phyloP scores from a whole-genome alignment of 1,140 invertebrate genomes.

The Gryon sp. region DNA sequence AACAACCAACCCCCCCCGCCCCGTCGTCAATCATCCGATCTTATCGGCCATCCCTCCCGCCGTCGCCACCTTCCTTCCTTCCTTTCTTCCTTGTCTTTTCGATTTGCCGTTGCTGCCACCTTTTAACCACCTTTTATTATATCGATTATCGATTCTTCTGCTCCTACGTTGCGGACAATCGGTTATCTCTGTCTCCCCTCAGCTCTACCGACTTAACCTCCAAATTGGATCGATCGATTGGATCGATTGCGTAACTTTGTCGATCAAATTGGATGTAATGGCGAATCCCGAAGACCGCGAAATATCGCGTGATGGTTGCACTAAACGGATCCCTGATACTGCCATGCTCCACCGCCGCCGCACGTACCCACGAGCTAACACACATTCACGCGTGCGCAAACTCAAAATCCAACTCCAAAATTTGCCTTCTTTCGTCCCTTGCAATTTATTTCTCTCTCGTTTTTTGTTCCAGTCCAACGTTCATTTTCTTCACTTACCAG shows the following conservation, averaged over 20 bases:
- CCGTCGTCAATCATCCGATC: conserved; percentile 43
- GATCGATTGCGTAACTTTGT: conserved; percentile 5
- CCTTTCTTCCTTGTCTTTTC: too few relatives aligned
- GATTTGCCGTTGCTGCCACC: too few relatives aligned
- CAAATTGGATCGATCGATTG: too few relatives aligned
- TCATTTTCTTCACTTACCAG: too few relatives aligned
- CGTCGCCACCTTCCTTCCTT: neutral
- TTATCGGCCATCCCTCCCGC: conserved; percentile 11
- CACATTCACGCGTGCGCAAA: conserved; percentile 63
- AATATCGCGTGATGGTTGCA: conserved; percentile 37
- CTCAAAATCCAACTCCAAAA: conserved; percentile 63
- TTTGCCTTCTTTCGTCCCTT: conserved; percentile 42
- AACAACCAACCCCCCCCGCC: neutral
- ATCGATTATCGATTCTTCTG: conserved; percentile 12
- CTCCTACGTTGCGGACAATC: too few relatives aligned
- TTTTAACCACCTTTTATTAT: too few relatives aligned
- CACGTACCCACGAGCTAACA: conserved; percentile 52
- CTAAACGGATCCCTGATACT: conserved; percentile 47
- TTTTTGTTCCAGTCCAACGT: conserved; percentile 17
- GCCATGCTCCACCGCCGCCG: conserved; percentile 34
- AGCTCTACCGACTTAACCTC: too few relatives aligned
- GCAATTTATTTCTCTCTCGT: neutral
- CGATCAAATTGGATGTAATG: neutral
- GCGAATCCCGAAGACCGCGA: neutral
- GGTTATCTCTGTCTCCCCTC: too few relatives aligned